phyloP scores from a whole-genome alignment of 2,888 invertebrate species.

The Onthophagus sagittarius region DNA sequence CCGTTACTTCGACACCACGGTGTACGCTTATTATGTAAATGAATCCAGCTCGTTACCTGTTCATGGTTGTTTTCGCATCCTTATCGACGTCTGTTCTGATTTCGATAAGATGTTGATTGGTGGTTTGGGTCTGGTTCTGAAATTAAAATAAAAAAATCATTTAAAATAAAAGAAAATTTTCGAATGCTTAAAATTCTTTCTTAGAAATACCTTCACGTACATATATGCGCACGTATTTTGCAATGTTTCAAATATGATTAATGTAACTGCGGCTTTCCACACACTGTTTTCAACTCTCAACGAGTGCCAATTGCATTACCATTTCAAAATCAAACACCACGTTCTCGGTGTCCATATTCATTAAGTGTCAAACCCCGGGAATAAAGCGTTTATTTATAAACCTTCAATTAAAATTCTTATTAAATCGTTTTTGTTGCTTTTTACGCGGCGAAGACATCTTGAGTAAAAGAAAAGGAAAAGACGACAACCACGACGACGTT shows the following conservation, averaged over 20 bases:
- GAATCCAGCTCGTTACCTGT: neutral
- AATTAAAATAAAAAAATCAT: neutral
- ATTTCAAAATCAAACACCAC: neutral
- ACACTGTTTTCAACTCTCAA: neutral
- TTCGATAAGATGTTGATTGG: neutral
- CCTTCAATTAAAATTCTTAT: neutral
- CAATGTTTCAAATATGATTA: neutral
- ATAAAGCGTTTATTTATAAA: neutral
- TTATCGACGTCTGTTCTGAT: slow-evolving; percentile 6
- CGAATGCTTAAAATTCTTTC: neutral
- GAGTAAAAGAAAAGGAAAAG: neutral
- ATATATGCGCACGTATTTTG: neutral
- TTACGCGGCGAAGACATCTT: neutral
- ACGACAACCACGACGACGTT: neutral
- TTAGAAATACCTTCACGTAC: neutral
- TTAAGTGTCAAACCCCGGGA: neutral
- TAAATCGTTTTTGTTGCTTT: neutral
- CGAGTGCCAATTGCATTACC: neutral
- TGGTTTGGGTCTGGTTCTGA: slow-evolving; percentile 1
- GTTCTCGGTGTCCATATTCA: neutral
- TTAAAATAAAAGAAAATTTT: neutral
- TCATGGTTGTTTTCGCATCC: neutral
- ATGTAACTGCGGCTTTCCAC: neutral
- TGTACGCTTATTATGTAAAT: neutral
- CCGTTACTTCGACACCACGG: neutral